Base-by-base conservation (phyloP, 2,888 invertebrate species). In the Steromphala cineraria region DNA sequence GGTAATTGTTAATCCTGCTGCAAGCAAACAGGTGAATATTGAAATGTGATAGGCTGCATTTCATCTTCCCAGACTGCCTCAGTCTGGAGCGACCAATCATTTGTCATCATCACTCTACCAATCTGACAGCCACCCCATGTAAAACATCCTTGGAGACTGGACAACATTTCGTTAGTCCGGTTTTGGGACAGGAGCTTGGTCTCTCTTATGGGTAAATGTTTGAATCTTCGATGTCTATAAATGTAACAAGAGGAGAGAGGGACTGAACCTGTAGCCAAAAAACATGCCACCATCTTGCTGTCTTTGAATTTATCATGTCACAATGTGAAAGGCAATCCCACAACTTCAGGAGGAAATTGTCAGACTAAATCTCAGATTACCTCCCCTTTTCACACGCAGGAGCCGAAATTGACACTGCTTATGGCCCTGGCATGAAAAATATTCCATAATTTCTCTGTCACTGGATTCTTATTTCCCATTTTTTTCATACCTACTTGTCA, bases 1-100 rank as follows among this genome's bases (percentile, higher is more conserved):
- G 71, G 71, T 71, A 71, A 71, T 71, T 31, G 36, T 71, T 71
- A 71, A 71, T 71, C 71, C 40, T 71, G 17, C 71, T 71, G 71
- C 36, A 71, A 40, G 36, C 13, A 36, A 19, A 71, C 71, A 71
- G 71, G 71, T 71, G 71, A 71, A 71, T 71, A 71, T 71, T 71
- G 71, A 71, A 71, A 71, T 71, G 71, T 71, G 71, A 71, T 71
- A 28, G 28, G n/a, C 19, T 71, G 36, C 71, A 71, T 71, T 71
- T 40, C 40, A 36, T 19, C 71, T 36, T 71, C 71, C 71, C 71
- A 17, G 71, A 31, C 71, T 19, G 36, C 19, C 36, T 40, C 71
- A 71, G 36, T 19, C 71, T 40, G 10, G 36, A 19, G 10, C 13
- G 71, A 5, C 71, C 19, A 36, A 71, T 71, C 71, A 71, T 71